Base-by-base conservation (phyloP, 1,140 invertebrate genomes). In the Drosophila parvula region DNA sequence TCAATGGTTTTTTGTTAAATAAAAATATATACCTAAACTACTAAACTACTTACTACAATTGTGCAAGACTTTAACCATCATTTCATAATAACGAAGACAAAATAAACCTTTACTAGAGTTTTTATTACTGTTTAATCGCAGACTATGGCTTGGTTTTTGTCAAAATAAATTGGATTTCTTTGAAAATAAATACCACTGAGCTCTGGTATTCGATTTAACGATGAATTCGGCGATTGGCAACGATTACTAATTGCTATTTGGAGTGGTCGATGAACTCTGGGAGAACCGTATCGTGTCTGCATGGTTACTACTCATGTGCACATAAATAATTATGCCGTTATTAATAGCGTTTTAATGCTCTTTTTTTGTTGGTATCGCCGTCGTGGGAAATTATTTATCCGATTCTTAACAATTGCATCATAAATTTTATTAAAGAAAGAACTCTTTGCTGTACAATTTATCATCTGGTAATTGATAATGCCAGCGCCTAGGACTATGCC, bases 381-480 rank as follows among this genome's bases (percentile, higher is more conserved):
- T 32, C 30, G 48, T 78, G 80, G 81, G 64, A 65, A 85, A 85
- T 81, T 81, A 78, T 78, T 86, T 68, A 70, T 60, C 53, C 56
- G 74, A 59, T 79, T 71, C 64, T 80, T 71, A 77, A 84, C 76
- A 74, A 88, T 76, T 81, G 83, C 70, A 79, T 82, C 83, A 86
- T 88, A 88, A 88, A 86, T 86, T 79, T 73, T 55, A 88, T 81
- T 73, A 74, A 86, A 88, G 76, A 88, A 86, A 82, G 61, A 74
- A 83, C 73, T 77, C 81, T 74, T 73, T 80, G 65, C 63, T 16
- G 64, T 68, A 64, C 77, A 82, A 86, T 86, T 86, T 83, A 86
- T 86, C 83, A 86, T 83, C 78, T 79, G 68, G 79, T 88, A 88
- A 86, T 86, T 86, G 83, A 86, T 86, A 86, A 86, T 83, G 83